phyloP scores from a whole-genome alignment of 2,797 vertebrate species.

The Meriones psammophilus region DNA sequence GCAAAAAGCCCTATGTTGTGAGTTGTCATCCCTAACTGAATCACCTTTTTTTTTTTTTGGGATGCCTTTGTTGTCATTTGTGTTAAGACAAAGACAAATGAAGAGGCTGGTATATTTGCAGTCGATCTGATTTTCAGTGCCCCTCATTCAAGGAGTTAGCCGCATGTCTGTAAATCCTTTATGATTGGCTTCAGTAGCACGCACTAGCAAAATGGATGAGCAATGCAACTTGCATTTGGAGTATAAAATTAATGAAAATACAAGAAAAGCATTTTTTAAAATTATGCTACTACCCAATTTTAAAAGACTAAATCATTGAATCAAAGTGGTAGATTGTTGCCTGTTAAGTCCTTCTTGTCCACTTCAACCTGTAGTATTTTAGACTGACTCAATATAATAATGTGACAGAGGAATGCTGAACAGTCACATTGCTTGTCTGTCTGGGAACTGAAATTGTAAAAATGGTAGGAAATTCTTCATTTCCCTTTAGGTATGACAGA shows the following conservation, averaged over 20 bases:
- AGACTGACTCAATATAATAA: background rate
- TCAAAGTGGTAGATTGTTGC: background rate
- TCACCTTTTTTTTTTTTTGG: background rate
- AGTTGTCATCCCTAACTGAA: slow-evolving; percentile 86
- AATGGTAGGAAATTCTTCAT: background rate
- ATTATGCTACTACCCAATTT: slow-evolving; percentile 28
- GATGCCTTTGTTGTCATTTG: background rate
- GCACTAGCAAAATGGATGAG: slow-evolving; percentile 25
- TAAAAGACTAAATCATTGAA: slow-evolving; percentile 20
- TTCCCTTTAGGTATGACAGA: slow-evolving; percentile 22
- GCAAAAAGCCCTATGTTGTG: slow-evolving; percentile 97
- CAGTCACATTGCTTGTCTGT: background rate
- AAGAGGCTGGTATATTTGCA: background rate
- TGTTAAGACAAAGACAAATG: slow-evolving; percentile 31
- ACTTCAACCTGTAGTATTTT: background rate
- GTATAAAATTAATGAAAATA: slow-evolving; percentile 64
- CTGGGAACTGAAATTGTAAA: slow-evolving; percentile 26
- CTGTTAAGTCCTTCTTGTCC: slow-evolving; percentile 17
- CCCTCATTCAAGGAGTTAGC: slow-evolving; percentile 12
- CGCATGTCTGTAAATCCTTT: slow-evolving; percentile 23
- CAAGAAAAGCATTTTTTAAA: slow-evolving; percentile 43
- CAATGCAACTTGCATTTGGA: slow-evolving; percentile 3
- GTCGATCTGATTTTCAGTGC: slow-evolving; percentile 28
- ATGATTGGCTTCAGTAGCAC: background rate
- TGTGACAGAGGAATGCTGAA: background rate